Conservation (phyloP, 2,888 invertebrate genomes). For the Heteromyza rotundicornis region DNA sequence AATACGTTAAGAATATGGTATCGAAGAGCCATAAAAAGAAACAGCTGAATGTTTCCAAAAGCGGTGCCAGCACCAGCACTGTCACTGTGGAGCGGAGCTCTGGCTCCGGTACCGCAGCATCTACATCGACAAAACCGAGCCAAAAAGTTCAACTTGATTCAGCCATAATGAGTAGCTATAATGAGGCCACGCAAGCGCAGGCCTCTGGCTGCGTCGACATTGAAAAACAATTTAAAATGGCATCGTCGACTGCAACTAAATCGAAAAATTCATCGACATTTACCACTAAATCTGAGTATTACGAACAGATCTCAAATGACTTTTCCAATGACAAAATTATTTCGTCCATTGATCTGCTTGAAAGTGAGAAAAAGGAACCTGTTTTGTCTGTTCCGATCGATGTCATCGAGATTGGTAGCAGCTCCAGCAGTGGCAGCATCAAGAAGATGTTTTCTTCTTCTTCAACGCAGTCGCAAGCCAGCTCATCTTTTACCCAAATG, state of each 20-base stretch:
- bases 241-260: background rate
- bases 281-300: slow-evolving; percentile 32
- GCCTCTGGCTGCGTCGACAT: background rate
- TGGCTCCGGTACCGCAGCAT: background rate
- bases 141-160: slow-evolving; percentile 45
- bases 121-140: slow-evolving; percentile 33
- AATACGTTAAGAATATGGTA: slow-evolving; percentile 49
- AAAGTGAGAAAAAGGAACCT: slow-evolving; percentile 53
- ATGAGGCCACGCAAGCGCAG: background rate
- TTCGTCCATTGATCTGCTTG: slow-evolving; percentile 53
- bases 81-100: slow-evolving; percentile 12
- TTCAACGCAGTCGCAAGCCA: slow-evolving; percentile 35
- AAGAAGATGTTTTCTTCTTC: slow-evolving; percentile 45
- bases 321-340: slow-evolving; percentile 50
- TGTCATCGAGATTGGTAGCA: slow-evolving; percentile 45
- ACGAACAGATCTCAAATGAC: slow-evolving; percentile 38
- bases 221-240: background rate
- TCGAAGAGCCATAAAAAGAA: slow-evolving; percentile 56
- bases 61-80: slow-evolving; percentile 16
- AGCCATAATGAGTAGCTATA: slow-evolving; percentile 30
- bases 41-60: slow-evolving; percentile 36
- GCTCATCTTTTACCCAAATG: slow-evolving; percentile 39
- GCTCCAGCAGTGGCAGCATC: slow-evolving; percentile 36
- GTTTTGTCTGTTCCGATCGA: slow-evolving; percentile 56
- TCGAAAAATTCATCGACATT: slow-evolving; percentile 44